Evolutionary conservation across 2,797 vertebrate species (phyloP).

Genomic region (Gallirallus australis): DNA sequence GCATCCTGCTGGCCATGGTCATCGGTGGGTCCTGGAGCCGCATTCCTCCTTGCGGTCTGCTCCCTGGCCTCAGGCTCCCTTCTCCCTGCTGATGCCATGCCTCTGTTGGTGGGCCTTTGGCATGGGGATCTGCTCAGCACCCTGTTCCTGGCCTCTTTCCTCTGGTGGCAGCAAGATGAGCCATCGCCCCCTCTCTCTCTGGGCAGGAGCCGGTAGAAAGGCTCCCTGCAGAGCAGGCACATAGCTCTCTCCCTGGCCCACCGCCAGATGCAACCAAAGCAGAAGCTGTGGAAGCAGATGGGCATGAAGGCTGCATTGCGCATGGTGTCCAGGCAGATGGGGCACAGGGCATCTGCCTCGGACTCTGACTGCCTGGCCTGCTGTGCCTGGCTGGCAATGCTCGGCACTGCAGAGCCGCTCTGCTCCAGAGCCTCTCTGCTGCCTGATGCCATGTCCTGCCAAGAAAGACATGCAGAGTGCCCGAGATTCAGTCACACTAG

Average conservation of each 20-base stretch:
- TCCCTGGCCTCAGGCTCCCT: neutral
- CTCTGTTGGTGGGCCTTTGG: accelerated
- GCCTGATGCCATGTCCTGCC: neutral
- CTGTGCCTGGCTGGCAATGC: neutral
- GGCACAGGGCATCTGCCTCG: accelerated
- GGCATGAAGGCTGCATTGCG: accelerated
- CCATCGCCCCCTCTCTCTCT: accelerated
- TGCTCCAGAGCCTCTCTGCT: neutral
- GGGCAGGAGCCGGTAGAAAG: accelerated
- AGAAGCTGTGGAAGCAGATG: neutral
- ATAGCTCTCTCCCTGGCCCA: neutral
- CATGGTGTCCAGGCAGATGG: neutral
- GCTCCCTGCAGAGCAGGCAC: neutral
- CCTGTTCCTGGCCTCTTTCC: neutral
- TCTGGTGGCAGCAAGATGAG: accelerated
- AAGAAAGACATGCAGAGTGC: neutral
- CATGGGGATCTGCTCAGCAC: accelerated
- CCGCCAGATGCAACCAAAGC: neutral
- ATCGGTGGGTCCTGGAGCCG: neutral
- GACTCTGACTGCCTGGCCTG: neutral
- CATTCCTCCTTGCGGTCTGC: accelerated
- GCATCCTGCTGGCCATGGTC: neutral
- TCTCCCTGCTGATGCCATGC: neutral
- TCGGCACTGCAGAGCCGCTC: neutral
- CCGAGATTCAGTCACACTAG: no score